These are phyloP conservation scores for Scaptomyza reducta DNA, from an alignment of 2,888 invertebrate genomes.

Conservation along the genomic window DNA sequence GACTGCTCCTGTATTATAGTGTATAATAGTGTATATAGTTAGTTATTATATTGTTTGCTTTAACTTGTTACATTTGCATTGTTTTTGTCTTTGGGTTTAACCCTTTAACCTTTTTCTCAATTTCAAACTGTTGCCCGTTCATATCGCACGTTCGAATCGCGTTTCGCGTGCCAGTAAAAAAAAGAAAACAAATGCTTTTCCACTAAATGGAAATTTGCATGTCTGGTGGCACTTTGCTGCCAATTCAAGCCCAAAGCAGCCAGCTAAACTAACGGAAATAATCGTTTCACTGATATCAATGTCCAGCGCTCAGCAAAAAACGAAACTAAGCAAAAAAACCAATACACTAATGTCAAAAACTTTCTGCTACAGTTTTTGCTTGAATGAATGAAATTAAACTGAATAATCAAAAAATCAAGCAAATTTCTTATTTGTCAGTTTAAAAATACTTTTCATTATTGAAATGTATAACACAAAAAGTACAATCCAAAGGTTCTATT, in stretches of 20 bases:
- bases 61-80: too few relatives aligned
- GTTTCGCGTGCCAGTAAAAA: slow-evolving; percentile 34
- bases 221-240: slow-evolving; percentile 63
- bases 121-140: slow-evolving; percentile 36
- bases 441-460: too few relatives aligned
- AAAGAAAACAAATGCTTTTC: slow-evolving; percentile 51
- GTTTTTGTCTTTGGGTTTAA: too few relatives aligned
- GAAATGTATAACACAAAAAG: too few relatives aligned
- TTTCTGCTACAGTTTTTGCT: neutral
- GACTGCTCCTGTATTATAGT: neutral
- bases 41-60: neutral
- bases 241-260: slow-evolving; percentile 15
- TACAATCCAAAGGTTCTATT: too few relatives aligned
- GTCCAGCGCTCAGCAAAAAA: slow-evolving; percentile 22
- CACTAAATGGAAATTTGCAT: slow-evolving; percentile 73
- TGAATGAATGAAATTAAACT: too few relatives aligned
- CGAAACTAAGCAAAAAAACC: slow-evolving; percentile 5
- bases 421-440: too few relatives aligned
- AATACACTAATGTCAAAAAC: slow-evolving; percentile 25
- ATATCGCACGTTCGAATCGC: slow-evolving; percentile 9
- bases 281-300: slow-evolving; percentile 67
- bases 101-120: neutral
- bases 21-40: neutral
- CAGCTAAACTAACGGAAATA: slow-evolving; percentile 54
- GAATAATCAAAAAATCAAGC: too few relatives aligned